phyloP scores from a whole-genome alignment of 1,140 invertebrate species.

The Hyposmocoma kahamanoa region DNA sequence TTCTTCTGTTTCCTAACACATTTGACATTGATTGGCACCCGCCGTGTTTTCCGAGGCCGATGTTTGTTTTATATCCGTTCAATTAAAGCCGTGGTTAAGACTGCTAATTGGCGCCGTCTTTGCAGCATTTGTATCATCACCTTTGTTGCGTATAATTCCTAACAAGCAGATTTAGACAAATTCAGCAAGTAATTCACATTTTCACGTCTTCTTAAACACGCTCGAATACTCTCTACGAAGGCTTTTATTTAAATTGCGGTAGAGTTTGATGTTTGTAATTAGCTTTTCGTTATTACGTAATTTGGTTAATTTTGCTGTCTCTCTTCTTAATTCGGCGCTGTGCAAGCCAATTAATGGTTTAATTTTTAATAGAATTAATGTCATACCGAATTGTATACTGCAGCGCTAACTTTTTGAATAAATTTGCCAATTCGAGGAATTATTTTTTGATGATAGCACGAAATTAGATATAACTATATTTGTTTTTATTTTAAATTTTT shows the following conservation, averaged over 20 bases:
- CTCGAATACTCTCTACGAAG: slow-evolving; percentile 21
- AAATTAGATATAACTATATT: too few species aligned
- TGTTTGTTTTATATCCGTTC: too few species aligned
- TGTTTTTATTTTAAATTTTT: too few species aligned
- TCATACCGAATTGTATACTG: slow-evolving; percentile 1
- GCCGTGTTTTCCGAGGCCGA: too few species aligned
- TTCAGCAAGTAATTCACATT: slow-evolving; percentile 50
- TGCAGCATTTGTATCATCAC: too few species aligned
- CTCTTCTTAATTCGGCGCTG: too few species aligned
- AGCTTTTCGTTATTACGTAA: slow-evolving; percentile 45
- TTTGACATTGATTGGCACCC: too few species aligned
- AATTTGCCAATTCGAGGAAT: slow-evolving; percentile 4
- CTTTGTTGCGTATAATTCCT: too few species aligned
- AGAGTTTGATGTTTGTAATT: slow-evolving; percentile 52
- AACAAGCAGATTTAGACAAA: slow-evolving; percentile 18
- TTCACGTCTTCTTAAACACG: slow-evolving; percentile 33
- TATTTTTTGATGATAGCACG: slow-evolving; percentile 12
- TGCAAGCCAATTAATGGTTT: slow-evolving; percentile 26
- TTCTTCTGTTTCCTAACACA: too few species aligned
- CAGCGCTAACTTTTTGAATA: background rate
- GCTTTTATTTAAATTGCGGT: slow-evolving; percentile 30
- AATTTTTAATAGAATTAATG: slow-evolving; percentile 27
- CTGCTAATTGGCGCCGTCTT: too few species aligned
- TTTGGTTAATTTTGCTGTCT: slow-evolving; percentile 31
- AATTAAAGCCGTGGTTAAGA: too few species aligned